phyloP scores from a whole-genome alignment of 2,797 vertebrate genomes.

The Podargus strigoides region DNA sequence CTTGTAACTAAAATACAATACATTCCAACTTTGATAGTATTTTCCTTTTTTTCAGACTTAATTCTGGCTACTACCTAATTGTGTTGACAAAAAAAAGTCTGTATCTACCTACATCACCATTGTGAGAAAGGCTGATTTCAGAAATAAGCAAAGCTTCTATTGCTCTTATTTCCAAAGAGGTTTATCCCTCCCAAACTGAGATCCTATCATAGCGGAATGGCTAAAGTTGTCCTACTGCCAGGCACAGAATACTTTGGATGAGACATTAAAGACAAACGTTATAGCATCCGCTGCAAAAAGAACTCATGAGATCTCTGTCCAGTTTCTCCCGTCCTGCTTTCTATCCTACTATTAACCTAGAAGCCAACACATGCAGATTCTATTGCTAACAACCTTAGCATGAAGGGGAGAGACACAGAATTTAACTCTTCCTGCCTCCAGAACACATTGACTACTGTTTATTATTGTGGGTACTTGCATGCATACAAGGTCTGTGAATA shows the following conservation, averaged over 20 bases:
- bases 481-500: neutral
- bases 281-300: neutral
- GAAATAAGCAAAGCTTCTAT: neutral
- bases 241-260: neutral
- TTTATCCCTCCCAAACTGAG: neutral
- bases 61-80: neutral
- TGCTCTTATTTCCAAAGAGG: neutral
- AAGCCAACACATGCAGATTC: neutral
- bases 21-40: neutral
- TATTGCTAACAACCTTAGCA: neutral
- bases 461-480: accelerated
- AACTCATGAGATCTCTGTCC: neutral
- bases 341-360: no score
- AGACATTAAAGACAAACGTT: neutral
- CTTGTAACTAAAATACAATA: neutral
- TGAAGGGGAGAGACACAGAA: accelerated
- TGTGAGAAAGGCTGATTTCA: neutral
- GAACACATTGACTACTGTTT: neutral
- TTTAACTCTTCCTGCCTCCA: neutral
- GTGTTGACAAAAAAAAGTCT: neutral
- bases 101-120: neutral
- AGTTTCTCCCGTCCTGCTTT: neutral
- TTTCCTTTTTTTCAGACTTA: neutral
- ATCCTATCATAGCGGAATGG: neutral
- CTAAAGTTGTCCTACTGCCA: neutral